A percentile compares a stretch with the other conserved stretches of the same genome.
phyloP scores from a whole-genome alignment of 2,113 vertebrate species.

The cat (Felis catus) region F.catus_Fca126_mat1.0 CM031418.1:77220001-77220500 shows the following conservation, averaged over 20 bases:
- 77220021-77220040: no score
- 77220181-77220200: no score
- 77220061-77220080: no score
- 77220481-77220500: background rate
- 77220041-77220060: no score
- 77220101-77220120: no score
- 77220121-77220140: no score
- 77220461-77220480: background rate
- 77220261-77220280: background rate
- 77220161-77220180: no score
- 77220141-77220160: no score
- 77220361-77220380: background rate
- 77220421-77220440: background rate
- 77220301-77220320: background rate
- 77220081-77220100: no score
- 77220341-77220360: background rate
- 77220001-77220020: background rate
- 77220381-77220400: background rate
- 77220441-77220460: background rate
- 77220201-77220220: no score
- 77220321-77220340: background rate
- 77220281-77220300: background rate
- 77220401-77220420: background rate
- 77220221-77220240: background rate
- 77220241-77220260: background rate